Evolutionary conservation across 2,797 vertebrate species (phyloP).

Genomic region (Iguana delicatissima): DNA sequence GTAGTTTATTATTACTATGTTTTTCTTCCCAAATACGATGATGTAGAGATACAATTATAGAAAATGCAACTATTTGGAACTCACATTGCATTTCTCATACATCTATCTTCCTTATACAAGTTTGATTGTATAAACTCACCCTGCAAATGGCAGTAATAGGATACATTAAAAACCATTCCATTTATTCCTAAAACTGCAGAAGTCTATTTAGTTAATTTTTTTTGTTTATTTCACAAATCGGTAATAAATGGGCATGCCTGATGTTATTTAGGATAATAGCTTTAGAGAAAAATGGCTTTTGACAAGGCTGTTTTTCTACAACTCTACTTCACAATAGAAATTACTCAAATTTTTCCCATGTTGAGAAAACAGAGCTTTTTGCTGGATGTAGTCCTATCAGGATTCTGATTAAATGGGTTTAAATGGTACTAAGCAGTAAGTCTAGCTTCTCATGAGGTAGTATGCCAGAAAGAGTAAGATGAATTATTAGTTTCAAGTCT

Average conservation of each 20-base stretch:
- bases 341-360: neutral
- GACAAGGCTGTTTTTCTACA: conserved; percentile 16
- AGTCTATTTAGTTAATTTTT: conserved; percentile 14
- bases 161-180: conserved; percentile 21
- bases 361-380: conserved; percentile 16
- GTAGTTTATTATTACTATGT: neutral
- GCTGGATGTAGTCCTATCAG: neutral
- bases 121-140: conserved; percentile 13
- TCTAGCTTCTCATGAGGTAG: neutral
- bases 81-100: neutral
- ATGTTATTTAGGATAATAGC: conserved; percentile 23
- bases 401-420: conserved; percentile 21
- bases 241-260: conserved; percentile 14
- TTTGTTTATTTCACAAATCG: conserved; percentile 32
- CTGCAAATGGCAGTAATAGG: conserved; percentile 18
- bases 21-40: neutral
- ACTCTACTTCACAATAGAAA: conserved; percentile 7
- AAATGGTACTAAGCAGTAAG: conserved; percentile 17
- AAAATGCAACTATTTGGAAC: conserved; percentile 14
- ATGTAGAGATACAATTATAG: neutral
- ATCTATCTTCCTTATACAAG: neutral
- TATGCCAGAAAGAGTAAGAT: conserved; percentile 8
- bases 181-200: conserved; percentile 5
- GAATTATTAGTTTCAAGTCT: neutral
- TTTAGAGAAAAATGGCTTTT: conserved; percentile 32